A percentile compares a stretch with the other conserved stretches of the same genome.
phyloP scores from a whole-genome alignment of 2,797 vertebrate species.

The Aldrovandia affinis region DNA sequence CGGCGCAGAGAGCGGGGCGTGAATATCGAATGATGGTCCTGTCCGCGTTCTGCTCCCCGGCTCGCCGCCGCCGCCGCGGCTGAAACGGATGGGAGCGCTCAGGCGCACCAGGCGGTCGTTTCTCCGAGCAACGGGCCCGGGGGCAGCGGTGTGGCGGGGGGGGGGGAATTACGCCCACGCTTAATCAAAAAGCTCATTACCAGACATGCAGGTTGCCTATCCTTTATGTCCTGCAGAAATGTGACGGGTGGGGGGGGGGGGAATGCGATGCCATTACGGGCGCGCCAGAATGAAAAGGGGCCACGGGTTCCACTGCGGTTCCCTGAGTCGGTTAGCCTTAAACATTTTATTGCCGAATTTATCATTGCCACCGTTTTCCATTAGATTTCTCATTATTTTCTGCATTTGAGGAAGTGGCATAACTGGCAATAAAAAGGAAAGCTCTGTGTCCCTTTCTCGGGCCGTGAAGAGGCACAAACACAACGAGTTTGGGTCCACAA shows the following conservation, averaged over 20 bases:
- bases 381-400: conserved; percentile 59
- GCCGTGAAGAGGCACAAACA: conserved; percentile 59
- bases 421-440: conserved; percentile 50
- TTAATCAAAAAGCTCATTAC: conserved; percentile 77
- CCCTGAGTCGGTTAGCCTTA: conserved; percentile 45
- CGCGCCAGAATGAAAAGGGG: conserved; percentile 26
- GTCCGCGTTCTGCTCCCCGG: conserved; percentile 46
- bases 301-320: conserved; percentile 21
- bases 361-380: conserved; percentile 47
- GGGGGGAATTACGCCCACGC: conserved; percentile 57
- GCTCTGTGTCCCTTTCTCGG: conserved; percentile 60
- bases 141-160: conserved; percentile 44
- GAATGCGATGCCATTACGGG: conserved; percentile 59
- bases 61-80: background rate
- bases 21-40: conserved; percentile 42
- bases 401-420: conserved; percentile 44
- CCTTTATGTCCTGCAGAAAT: conserved; percentile 59
- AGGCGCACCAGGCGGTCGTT: conserved; percentile 38
- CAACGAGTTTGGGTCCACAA: conserved; percentile 47
- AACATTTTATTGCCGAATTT: conserved; percentile 47
- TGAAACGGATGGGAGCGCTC: background rate
- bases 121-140: conserved; percentile 41
- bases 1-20: conserved; percentile 54
- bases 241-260: conserved; percentile 43
- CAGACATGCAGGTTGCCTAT: conserved; percentile 59